Percentiles rank a stretch among this genome's conserved stretches.
These are phyloP conservation scores for Rhopalosiphum nymphaeae DNA, from an alignment of 2,888 invertebrate genomes.

Conservation along the genomic window DNA sequence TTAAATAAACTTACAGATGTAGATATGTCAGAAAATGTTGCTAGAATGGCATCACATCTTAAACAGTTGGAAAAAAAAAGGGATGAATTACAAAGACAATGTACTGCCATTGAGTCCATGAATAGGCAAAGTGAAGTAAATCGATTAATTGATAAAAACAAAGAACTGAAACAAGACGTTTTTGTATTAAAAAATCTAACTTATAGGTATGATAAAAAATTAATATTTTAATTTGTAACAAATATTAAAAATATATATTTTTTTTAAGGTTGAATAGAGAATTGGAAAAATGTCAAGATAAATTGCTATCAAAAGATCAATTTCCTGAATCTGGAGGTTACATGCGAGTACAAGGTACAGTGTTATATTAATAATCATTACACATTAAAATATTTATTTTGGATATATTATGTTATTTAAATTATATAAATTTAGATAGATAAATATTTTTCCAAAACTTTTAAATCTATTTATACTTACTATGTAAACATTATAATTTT, in stretches of 20 bases:
- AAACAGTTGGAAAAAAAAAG: slow-evolving; percentile 63
- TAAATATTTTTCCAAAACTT: not conserved
- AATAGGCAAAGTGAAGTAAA: slow-evolving; percentile 61
- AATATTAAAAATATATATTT: not conserved
- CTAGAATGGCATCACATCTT: slow-evolving; percentile 60
- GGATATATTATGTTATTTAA: not conserved
- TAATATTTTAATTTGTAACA: not conserved
- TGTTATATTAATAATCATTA: not conserved
- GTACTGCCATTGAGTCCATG: slow-evolving; percentile 57
- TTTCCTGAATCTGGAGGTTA: slow-evolving; percentile 43
- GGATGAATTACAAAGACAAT: slow-evolving; percentile 58
- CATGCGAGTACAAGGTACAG: slow-evolving; percentile 51
- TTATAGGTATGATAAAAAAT: slow-evolving; percentile 73
- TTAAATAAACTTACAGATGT: slow-evolving; percentile 36
- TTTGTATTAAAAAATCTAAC: slow-evolving; percentile 82
- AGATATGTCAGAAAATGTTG: slow-evolving; percentile 62
- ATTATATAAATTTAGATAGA: not conserved
- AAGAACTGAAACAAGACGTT: slow-evolving; percentile 74
- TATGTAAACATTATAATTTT: not conserved
- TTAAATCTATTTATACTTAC: not conserved
- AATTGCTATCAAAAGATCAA: slow-evolving; percentile 69
- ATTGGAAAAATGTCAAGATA: slow-evolving; percentile 83
- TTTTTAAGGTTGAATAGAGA: slow-evolving; percentile 79
- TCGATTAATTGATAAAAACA: slow-evolving; percentile 55
- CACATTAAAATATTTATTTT: not conserved